phyloP scores from a whole-genome alignment of 2,797 vertebrate species.

The Enteromius paludinosus region DNA sequence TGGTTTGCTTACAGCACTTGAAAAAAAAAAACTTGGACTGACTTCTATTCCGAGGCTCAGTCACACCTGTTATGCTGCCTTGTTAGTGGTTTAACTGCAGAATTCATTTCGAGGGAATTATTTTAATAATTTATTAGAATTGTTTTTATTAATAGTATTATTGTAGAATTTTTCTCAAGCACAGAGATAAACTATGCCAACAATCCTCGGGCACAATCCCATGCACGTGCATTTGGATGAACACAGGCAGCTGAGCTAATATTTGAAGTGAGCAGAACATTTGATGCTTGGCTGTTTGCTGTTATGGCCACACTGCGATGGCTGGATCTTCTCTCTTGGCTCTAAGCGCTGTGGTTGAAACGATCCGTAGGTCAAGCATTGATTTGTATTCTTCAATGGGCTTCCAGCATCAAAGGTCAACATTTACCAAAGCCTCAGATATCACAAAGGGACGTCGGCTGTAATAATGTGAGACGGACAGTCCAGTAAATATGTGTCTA shows the following conservation, averaged over 20 bases:
- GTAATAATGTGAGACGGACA: conserved; percentile 18
- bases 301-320: conserved; percentile 8
- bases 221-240: conserved; percentile 55
- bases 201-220: neutral
- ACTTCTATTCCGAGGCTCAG: conserved; percentile 25
- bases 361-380: conserved; percentile 42
- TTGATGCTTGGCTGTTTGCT: conserved; percentile 60
- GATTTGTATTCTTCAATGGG: conserved; percentile 41
- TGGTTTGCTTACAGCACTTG: conserved; percentile 43
- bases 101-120: neutral
- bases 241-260: conserved; percentile 80
- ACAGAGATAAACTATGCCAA: conserved; percentile 6
- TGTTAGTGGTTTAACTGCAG: conserved; percentile 32
- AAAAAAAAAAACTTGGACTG: conserved; percentile 15
- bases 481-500: conserved; percentile 7
- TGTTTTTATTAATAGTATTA: conserved; percentile 24
- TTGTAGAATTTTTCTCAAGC: conserved; percentile 6
- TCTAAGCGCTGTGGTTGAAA: conserved; percentile 14
- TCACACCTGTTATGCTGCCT: conserved; percentile 33
- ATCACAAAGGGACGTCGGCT: conserved; percentile 14
- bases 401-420: conserved; percentile 43
- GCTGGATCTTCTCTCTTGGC: conserved; percentile 24
- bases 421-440: conserved; percentile 30
- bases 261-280: conserved; percentile 72
- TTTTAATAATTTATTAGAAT: conserved; percentile 4